A percentile compares a stretch with the other conserved stretches of the same genome.
These are phyloP conservation scores for Hemibagrus wyckioides DNA, from an alignment of 2,113 vertebrate genomes.

Conservation along the genomic window DNA sequence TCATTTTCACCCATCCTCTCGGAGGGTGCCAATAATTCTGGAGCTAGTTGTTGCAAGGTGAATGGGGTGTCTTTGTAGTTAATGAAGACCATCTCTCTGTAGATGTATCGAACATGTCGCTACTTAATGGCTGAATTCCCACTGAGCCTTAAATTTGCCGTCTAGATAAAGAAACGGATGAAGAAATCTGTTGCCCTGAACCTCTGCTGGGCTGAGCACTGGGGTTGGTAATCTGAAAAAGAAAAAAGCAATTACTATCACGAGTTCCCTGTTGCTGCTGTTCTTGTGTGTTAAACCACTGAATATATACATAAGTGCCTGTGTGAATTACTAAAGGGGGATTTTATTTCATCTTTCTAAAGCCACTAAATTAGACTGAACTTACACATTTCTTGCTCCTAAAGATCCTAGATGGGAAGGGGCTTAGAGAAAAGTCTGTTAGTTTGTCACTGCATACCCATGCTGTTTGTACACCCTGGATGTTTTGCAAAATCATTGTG, in stretches of 20 bases:
- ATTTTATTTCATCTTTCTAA: not conserved
- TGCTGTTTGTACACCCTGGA: not conserved
- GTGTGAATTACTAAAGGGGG: not conserved
- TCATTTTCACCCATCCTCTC: not conserved
- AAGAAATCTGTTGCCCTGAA: not conserved
- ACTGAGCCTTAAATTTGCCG: not conserved
- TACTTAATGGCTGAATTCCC: slow-evolving; percentile 15
- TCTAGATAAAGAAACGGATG: slow-evolving; percentile 16
- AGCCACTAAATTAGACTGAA: not conserved
- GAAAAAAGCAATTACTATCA: slow-evolving; percentile 32
- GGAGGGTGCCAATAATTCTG: not conserved
- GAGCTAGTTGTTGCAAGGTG: not conserved
- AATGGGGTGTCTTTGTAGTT: not conserved
- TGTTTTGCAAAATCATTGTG: not conserved
- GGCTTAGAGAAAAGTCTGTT: not conserved
- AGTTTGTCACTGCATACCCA: not conserved
- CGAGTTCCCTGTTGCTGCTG: slow-evolving; percentile 5
- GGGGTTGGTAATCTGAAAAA: not conserved
- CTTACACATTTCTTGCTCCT: not conserved
- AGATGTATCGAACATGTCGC: slow-evolving; percentile 2
- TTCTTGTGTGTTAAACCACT: slow-evolving; percentile 26
- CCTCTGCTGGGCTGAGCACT: not conserved
- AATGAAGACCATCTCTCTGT: slow-evolving; percentile 12
- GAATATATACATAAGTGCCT: not conserved
- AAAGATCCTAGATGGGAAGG: not conserved